Conservation (phyloP, 2,797 vertebrate genomes). For the Chromis chromis region DNA sequence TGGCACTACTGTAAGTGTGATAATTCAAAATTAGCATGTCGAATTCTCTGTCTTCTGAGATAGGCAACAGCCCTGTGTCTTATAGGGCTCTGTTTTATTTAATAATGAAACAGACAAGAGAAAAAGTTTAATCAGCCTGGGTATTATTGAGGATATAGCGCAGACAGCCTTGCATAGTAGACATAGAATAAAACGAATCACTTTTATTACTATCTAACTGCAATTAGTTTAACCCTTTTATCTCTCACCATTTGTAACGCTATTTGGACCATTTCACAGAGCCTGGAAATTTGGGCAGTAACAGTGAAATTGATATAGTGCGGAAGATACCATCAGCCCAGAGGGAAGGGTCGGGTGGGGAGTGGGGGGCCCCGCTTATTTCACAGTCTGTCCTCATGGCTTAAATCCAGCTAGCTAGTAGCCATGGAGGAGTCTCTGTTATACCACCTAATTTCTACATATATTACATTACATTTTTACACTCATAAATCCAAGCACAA, state of each 20-base stretch:
- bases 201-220: constrained; percentile 86
- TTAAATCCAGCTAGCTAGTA: constrained; percentile 77
- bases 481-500: constrained; percentile 36
- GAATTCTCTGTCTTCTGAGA: constrained; percentile 77
- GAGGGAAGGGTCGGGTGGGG: constrained; percentile 78
- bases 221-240: constrained; percentile 88
- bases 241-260: constrained; percentile 87
- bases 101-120: constrained; percentile 79
- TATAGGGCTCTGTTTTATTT: constrained; percentile 79
- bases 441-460: constrained; percentile 27
- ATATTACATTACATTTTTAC: constrained; percentile 8
- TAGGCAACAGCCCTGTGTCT: constrained; percentile 73
- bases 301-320: constrained; percentile 85
- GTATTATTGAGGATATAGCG: constrained; percentile 80
- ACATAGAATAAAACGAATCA: constrained; percentile 84
- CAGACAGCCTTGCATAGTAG: constrained; percentile 74
- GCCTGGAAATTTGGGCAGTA: constrained; percentile 83
- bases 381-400: constrained; percentile 84
- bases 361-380: constrained; percentile 76
- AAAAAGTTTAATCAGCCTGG: constrained; percentile 82
- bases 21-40: constrained; percentile 82
- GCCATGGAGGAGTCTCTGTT: constrained; percentile 52
- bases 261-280: constrained; percentile 87
- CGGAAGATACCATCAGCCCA: constrained; percentile 86
- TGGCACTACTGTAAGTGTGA: constrained; percentile 75